These are phyloP conservation scores for Chondrilla cf. caribensis DNA, from an alignment of 37 sponge, comb jelly and placozoan species.

Conservation along the genomic window DNA sequence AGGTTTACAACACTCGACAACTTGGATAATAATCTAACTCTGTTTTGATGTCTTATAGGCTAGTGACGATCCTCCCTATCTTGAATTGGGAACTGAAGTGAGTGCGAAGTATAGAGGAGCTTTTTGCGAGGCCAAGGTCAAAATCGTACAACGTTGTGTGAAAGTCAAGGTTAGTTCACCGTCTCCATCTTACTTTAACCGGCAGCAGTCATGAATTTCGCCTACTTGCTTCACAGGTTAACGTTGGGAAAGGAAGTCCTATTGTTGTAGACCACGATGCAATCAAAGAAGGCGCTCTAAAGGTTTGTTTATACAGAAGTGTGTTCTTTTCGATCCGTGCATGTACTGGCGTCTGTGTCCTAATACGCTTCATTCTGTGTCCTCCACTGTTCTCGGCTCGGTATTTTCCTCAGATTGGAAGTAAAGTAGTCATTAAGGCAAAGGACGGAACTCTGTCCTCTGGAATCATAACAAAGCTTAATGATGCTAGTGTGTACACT, in stretches of 20 bases:
- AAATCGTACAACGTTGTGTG: slow-evolving; percentile 76
- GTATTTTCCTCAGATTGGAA: slow-evolving; percentile 50
- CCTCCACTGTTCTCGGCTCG: neutral
- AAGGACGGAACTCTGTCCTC: slow-evolving; percentile 55
- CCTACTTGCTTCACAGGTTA: slow-evolving; percentile 33
- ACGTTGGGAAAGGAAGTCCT: slow-evolving; percentile 49
- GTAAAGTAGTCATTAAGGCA: slow-evolving; percentile 70
- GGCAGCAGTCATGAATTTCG: neutral
- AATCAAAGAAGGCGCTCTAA: slow-evolving; percentile 58
- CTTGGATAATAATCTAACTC: neutral
- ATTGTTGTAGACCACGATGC: slow-evolving; percentile 38
- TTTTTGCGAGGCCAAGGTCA: slow-evolving; percentile 95
- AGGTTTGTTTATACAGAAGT: slow-evolving; percentile 43
- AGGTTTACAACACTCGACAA: neutral
- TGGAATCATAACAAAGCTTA: slow-evolving; percentile 68
- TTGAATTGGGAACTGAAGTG: slow-evolving; percentile 89
- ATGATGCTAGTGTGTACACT: slow-evolving; percentile 87
- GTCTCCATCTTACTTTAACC: neutral
- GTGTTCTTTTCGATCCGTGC: no score
- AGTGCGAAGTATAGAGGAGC: slow-evolving; percentile 97
- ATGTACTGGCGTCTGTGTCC: no score
- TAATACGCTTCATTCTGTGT: no score
- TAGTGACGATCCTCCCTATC: slow-evolving; percentile 71
- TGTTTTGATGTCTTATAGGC: neutral
- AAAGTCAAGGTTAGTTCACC: slow-evolving; percentile 76